Base-by-base conservation (phyloP, 2,888 invertebrate genomes). In the Scrobipalpa atriplicella region DNA sequence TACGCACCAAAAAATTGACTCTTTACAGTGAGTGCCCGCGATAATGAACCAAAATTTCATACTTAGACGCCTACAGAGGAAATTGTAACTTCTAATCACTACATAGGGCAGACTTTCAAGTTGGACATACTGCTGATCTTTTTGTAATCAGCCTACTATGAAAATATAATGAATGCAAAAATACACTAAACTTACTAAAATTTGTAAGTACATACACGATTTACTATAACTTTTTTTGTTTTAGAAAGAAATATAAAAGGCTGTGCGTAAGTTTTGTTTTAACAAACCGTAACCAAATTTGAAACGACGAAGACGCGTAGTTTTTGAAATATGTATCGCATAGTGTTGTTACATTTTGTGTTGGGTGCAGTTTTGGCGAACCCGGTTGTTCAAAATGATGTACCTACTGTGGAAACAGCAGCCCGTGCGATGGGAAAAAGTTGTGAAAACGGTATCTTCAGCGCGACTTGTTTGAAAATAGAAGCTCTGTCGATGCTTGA, bases 141-240 rank as follows among this genome's bases (percentile, higher is more conserved):
- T 87, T 87, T 86, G 89, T 85, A 84, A 81, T 81, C 91, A 92
- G 83, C 84, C 83, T 91, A 84, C 85, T 92, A 92, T 91, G 90
- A 92, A 92, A 92, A 91, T 85, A 86, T 92, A 90, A 91, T 92
- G 83, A 86, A 81, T 80, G 81, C 80, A 80, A 81, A 81, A 79
- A 80, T 82, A 82, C 84, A 81, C 77, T 73, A 79, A 78, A 81
- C 83, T 85, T 84, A 86, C 86, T 82, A 85, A 83, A 81, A 78
- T 19, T 29, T 29, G 29, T 13, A 19, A 18, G 19, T 56, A 29
- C 56, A 29, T 29, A 19, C 29, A 19, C 16, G 47, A 47, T 47
- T 47, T n/a, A 47, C n/a, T 29, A 29, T 29, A 29, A 47, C 21
- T 47, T 47, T 47, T 47, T 47, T 47, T 85, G 86, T 85, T 85